These are phyloP conservation scores for Drosophila nigricruria DNA, from an alignment of 2,888 invertebrate species.

Conservation along the genomic window DNA sequence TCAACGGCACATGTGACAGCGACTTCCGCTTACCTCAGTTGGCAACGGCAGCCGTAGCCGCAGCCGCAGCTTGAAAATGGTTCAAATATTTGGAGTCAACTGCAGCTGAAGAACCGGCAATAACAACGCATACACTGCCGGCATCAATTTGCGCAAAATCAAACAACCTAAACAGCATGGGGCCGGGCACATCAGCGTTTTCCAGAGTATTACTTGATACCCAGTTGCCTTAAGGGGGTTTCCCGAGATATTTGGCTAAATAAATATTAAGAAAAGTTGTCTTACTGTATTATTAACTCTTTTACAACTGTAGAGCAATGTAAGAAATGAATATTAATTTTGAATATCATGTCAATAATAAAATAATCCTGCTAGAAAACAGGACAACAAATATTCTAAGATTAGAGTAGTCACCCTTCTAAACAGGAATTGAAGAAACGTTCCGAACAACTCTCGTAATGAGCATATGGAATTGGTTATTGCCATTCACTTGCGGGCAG, in stretches of 20 bases:
- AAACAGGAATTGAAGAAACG: conserved; percentile 17
- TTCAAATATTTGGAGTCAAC: conserved; percentile 40
- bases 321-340: background rate
- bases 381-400: background rate
- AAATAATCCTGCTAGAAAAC: background rate
- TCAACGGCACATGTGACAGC: conserved; percentile 64
- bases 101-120: conserved; percentile 7
- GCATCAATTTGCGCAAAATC: conserved; percentile 53
- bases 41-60: conserved; percentile 20
- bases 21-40: conserved; percentile 61
- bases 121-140: conserved; percentile 18
- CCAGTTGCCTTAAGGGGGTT: conserved; percentile 14
- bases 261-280: background rate
- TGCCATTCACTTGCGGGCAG: conserved; percentile 59
- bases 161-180: conserved; percentile 60
- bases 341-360: too few species aligned
- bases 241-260: conserved; percentile 9
- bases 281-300: background rate
- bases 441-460: conserved; percentile 45
- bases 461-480: conserved; percentile 37
- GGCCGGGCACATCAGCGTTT: conserved; percentile 37
- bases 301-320: background rate
- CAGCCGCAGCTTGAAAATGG: conserved; percentile 31
- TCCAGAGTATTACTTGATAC: conserved; percentile 8
- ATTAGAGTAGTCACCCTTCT: background rate